Base-by-base conservation (phyloP, 2,888 invertebrate genomes). In the Hypselothyrea guttata region DNA sequence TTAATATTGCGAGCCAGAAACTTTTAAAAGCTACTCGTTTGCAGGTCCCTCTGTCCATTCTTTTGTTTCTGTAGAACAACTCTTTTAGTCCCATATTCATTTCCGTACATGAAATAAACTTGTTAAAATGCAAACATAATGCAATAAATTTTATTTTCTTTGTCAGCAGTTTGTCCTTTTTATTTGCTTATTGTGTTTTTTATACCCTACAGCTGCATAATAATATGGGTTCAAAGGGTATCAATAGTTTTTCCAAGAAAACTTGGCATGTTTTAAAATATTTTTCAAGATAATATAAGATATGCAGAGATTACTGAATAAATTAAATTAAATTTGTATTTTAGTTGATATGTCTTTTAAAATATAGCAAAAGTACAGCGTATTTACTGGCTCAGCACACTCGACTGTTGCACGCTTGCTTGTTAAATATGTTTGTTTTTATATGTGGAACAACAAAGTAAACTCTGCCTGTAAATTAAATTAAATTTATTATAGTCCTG, bases 381-480 rank as follows among this genome's bases (percentile, higher is more conserved):
- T 22, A 22, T 22, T 22, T 22, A 5, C 22, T 22, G 22, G 22
- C 5, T 2, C 22, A 22, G 22, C 22, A 15, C 16, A 4, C 9
- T 9, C 9, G 38, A 31, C 31, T 57, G 15, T 8, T 40, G 38
- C 44, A 22, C 5, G 22, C 22, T 22, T 22, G 5, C 22, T 22
- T 22, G 22, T 22, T 22, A 22, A 22, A 22, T 22, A 22, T 60
- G 47, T 42, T n/a, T 59, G 44, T 46, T 69, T 37, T 46, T 48
- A 28, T 46, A 47, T 30, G 47, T 55, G 54, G 8, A 16, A 7
- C 52, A 45, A 61, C 71, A 79, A 79, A 68, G 74, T 79, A 71
- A 73, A 60, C 65, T 69, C 44, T 44, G 69, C 66, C 57, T 77
- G 78, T 81, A 84, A 84, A 84, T 78, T 62, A 60, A 81, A 84